phyloP scores from a whole-genome alignment of 2,113 vertebrate genomes.

The Ceuthmochares aereus region DNA sequence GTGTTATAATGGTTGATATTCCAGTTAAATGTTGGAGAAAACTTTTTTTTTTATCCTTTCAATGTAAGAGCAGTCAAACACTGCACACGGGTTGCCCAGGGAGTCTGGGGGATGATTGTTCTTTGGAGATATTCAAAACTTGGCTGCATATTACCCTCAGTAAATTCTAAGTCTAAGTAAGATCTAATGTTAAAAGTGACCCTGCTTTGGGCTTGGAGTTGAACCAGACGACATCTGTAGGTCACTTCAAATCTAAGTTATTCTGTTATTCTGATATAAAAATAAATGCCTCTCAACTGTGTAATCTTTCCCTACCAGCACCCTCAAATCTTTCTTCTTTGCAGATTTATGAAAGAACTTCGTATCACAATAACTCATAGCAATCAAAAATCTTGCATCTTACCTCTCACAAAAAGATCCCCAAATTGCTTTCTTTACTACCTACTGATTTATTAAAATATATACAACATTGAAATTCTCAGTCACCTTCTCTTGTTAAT shows the following conservation, averaged over 20 bases:
- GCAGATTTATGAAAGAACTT: neutral
- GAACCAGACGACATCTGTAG: neutral
- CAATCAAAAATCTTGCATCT: neutral
- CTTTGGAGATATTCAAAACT: neutral
- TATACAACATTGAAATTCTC: neutral
- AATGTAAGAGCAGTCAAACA: neutral
- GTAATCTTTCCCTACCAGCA: neutral
- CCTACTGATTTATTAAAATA: neutral
- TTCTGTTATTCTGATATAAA: neutral
- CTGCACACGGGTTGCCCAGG: neutral
- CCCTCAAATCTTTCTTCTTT: neutral
- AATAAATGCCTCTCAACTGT: neutral
- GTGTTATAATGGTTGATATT: neutral
- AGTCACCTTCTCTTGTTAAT: neutral
- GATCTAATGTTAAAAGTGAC: neutral
- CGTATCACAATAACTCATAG: neutral
- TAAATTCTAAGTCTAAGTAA: neutral
- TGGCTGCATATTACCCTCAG: neutral
- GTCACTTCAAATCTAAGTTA: neutral
- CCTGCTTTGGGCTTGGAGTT: neutral
- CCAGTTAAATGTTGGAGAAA: neutral
- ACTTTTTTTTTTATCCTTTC: neutral
- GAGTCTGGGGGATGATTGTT: neutral
- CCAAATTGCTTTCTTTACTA: neutral
- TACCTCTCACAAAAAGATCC: neutral